Evolutionary conservation across 2,888 invertebrate genomes (phyloP), one percentile per base, ranked within the genome.

Genomic region (Asteroscopus sphinx): DNA sequence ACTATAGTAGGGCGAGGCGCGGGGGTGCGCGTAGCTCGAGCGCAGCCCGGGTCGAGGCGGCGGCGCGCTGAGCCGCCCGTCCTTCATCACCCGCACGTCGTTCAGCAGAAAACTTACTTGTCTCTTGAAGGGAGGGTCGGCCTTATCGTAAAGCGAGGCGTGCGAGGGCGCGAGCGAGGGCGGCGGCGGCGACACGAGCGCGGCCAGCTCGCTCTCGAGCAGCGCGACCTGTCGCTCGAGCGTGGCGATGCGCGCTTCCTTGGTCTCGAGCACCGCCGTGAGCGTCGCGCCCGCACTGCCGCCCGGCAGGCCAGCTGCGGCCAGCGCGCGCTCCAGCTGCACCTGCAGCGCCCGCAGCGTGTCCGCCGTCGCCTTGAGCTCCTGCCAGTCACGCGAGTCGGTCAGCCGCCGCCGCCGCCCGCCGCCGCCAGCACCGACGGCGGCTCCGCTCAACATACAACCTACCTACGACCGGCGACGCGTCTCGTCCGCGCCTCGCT

Each of bases 71-170:
- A 88, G 87, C 83, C 94, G 93, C 80, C 95, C 96, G 95, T 96
- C 96, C 95, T 96, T 96, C 95, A 96, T 96, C 95, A 96, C 95
- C 95, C 96, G 96, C 93, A 96, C 96, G 95, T 96, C 96, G 96
- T 96, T 96, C 95, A 96, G 96, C 95, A 96, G 96, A 95, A 96
- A 96, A 97, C 97, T 97, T 97, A 97, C 97, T 97, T 97, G 97
- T 94, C 96, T 96, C 95, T 96, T 96, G 95, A 96, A 96, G 94
- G 95, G 95, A 85, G 92, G 91, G 87, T 95, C 92, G 90, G 95
- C 95, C 91, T 95, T 95, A 94, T 95, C 95, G 95, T 94, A 95
- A 85, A 95, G 95, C 91, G 93, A 95, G 85, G 94, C 88, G 87
- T 95, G 95, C 73, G 93, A 93, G 82, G 90, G 93, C 88, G 93